These are phyloP conservation scores for Tetramorium bicarinatum DNA, from an alignment of 2,888 invertebrate species.

Conservation along the genomic window DNA sequence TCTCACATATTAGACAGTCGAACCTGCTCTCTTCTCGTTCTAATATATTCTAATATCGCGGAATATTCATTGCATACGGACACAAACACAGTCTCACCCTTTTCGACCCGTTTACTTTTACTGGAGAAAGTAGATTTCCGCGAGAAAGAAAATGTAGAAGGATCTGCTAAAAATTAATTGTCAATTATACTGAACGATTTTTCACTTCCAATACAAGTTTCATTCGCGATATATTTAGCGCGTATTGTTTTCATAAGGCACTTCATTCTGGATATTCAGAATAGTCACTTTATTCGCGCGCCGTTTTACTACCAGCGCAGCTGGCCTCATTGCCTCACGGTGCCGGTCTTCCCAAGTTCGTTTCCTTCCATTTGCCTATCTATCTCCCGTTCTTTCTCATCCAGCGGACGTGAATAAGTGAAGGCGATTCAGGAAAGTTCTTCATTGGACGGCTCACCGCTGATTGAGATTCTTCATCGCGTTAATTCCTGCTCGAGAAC, in stretches of 20 bases:
- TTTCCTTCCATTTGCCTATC: slow-evolving; percentile 55
- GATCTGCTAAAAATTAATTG: background rate
- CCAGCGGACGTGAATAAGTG: slow-evolving; percentile 53
- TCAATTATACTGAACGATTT: background rate
- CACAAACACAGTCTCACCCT: background rate
- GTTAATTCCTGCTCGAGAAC: slow-evolving; percentile 53
- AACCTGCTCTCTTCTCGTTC: background rate
- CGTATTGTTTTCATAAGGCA: slow-evolving; percentile 38
- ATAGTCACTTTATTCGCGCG: slow-evolving; percentile 23
- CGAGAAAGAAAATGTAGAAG: background rate
- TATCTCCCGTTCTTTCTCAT: slow-evolving; percentile 55
- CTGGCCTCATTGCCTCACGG: slow-evolving; percentile 50
- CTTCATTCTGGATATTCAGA: slow-evolving; percentile 12
- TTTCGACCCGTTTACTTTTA: background rate
- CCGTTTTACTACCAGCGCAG: slow-evolving; percentile 45
- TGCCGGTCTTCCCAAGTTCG: slow-evolving; percentile 60
- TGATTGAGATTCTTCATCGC: slow-evolving; percentile 62
- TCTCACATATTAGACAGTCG: slow-evolving; percentile 24
- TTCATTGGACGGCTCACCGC: slow-evolving; percentile 47
- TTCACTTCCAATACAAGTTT: slow-evolving; percentile 1
- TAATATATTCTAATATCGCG: slow-evolving; percentile 1
- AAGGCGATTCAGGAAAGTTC: slow-evolving; percentile 58
- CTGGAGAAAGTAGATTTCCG: background rate
- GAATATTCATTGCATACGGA: background rate
- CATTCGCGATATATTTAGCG: slow-evolving; percentile 23